These are phyloP conservation scores for Poecilia gillii DNA, from an alignment of 2,797 vertebrate genomes.

Conservation along the genomic window DNA sequence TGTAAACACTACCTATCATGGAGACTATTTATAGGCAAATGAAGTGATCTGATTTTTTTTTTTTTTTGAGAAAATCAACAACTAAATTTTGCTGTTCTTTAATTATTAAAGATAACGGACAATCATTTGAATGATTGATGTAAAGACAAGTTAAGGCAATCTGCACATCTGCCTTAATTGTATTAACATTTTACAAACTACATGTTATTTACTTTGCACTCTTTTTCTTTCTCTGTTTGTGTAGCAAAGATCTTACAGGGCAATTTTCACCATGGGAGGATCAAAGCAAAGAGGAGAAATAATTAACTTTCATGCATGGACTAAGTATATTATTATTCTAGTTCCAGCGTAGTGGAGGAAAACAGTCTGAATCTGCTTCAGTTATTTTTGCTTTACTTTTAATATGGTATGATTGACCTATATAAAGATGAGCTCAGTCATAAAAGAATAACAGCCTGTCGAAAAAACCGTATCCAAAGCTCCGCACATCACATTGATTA, in stretches of 20 bases:
- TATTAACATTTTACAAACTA: neutral
- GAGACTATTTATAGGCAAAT: slow-evolving; percentile 29
- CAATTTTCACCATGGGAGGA: neutral
- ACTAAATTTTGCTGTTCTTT: neutral
- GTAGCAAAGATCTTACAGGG: neutral
- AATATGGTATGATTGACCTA: neutral
- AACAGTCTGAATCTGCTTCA: neutral
- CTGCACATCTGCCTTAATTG: neutral
- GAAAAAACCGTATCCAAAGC: neutral
- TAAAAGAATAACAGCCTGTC: neutral
- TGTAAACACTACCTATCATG: slow-evolving; percentile 24
- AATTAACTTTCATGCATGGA: neutral
- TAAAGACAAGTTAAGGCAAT: neutral
- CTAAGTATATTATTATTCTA: neutral
- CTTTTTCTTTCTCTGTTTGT: neutral
- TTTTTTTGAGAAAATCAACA: slow-evolving; percentile 7
- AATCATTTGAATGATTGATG: neutral
- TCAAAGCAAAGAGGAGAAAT: neutral
- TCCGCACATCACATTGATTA: neutral
- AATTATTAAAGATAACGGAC: neutral
- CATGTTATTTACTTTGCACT: neutral
- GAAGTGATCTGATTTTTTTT: neutral
- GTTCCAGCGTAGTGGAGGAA: neutral
- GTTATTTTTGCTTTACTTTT: neutral
- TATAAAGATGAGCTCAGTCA: neutral